Evolutionary conservation across 2,113 vertebrate genomes (phyloP).

Genomic region (Menura novaehollandiae): DNA sequence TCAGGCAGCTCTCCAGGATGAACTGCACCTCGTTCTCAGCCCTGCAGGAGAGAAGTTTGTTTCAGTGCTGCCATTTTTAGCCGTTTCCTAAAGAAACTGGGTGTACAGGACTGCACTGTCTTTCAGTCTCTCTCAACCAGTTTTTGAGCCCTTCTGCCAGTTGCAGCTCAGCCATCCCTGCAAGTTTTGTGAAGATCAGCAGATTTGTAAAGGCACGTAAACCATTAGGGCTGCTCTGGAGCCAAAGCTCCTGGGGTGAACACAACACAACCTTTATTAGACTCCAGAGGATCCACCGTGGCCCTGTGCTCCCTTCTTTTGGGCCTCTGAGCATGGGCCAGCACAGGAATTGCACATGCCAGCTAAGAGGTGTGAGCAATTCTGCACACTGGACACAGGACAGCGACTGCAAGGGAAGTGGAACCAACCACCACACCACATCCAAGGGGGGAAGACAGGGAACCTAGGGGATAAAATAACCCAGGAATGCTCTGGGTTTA

Average conservation of each 20-base stretch:
- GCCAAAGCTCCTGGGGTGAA: not conserved
- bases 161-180: not conserved
- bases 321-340: accelerated
- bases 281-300: not conserved
- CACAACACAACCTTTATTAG: not conserved
- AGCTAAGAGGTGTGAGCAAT: not conserved
- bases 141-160: not conserved
- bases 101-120: not conserved
- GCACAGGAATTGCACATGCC: not conserved
- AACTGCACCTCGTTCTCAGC: not conserved
- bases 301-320: not conserved
- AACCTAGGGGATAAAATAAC: not conserved
- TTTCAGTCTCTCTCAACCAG: not conserved
- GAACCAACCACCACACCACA: not conserved
- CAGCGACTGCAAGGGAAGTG: not conserved
- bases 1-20: not conserved
- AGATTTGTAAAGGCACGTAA: not conserved
- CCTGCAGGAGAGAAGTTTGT: not conserved
- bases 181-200: not conserved
- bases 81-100: not conserved
- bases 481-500: not conserved
- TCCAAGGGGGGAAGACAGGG: accelerated
- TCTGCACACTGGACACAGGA: not conserved
- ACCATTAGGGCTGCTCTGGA: not conserved
- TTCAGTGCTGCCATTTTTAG: not conserved